Evolutionary conservation across 2,113 vertebrate genomes (phyloP), one percentile per base, ranked within the genome.

Genomic region (Nanorana parkeri): DNA sequence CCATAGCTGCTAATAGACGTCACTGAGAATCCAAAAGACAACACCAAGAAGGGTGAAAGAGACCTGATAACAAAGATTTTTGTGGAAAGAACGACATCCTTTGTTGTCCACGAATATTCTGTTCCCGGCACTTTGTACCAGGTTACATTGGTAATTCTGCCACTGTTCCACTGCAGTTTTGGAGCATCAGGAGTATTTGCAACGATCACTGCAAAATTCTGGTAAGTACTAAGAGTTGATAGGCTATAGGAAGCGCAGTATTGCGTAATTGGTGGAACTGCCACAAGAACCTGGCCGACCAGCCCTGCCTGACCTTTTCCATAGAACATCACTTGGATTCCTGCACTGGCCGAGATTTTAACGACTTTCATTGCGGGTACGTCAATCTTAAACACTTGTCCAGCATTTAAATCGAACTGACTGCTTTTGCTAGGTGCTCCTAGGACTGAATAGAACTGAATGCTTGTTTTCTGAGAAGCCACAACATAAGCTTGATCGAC

Each of bases 1-100:
- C 92, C 94, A 47, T 93, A 94, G 4, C 89, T 90, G 54, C 91
- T 87, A 79, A 5, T 32, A 32, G 3, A 3, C 3, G 90, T 80
- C 0, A 77, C 5, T 7, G 61, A 58, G 1, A 61, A 19, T 36
- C 72, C 72, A 61, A 41, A 75, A n/a, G 72, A 75, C 17, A 75
- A 15, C 28, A 75, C 1, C 55, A 75, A 21, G 56, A 75, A 60
- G 7, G 28, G 55, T 16, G 72, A 61, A 16, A 17, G 23, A 4
- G 55, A n/a, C 36, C n/a, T 75, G 32, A n/a, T 26, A 19, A 75
- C 6, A 61, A 36, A 2, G 0, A 61, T 5, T 4, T 36, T 2
- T 17, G 1, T 36, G 55, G 7, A 61, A 17, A 20, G 58, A 13
- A 17, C 28, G 16, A 36, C 11, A 5, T n/a, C 26, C 6, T 61